Conservation (phyloP, 2,888 invertebrate genomes). For the Cheilosia urbana region DNA sequence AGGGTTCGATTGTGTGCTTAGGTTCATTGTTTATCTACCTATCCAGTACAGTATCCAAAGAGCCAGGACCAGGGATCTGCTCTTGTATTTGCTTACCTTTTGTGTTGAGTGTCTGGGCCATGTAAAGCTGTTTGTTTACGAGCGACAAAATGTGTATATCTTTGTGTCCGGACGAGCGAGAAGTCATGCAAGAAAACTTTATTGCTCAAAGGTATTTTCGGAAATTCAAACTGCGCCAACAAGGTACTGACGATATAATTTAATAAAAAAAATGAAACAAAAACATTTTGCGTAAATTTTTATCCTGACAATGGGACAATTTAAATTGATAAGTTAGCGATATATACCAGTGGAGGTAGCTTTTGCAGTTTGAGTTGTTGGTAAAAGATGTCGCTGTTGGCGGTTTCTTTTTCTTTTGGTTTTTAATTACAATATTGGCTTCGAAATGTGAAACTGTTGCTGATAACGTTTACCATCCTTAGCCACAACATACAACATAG, state of each 20-base stretch:
- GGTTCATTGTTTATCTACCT: slow-evolving; percentile 71
- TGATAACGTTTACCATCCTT: too few species aligned
- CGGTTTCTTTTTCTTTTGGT: too few species aligned
- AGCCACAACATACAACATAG: too few species aligned
- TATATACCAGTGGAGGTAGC: background rate
- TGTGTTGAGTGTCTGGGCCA: slow-evolving; percentile 32
- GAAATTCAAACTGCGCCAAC: slow-evolving; percentile 29
- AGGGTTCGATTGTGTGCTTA: slow-evolving; percentile 71
- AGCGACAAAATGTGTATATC: slow-evolving; percentile 4
- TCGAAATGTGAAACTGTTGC: too few species aligned
- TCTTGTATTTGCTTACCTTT: slow-evolving; percentile 42
- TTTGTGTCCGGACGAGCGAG: slow-evolving; percentile 2
- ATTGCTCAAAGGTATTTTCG: slow-evolving; percentile 43
- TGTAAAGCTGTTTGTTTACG: slow-evolving; percentile 20
- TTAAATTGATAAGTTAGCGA: slow-evolving; percentile 20
- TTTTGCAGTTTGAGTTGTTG: too few species aligned
- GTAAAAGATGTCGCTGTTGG: too few species aligned
- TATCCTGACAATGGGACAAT: background rate
- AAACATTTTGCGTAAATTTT: slow-evolving; percentile 32
- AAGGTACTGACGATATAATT: slow-evolving; percentile 30
- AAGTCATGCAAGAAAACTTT: slow-evolving; percentile 38
- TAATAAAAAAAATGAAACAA: slow-evolving; percentile 26
- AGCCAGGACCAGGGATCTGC: slow-evolving; percentile 5
- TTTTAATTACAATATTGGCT: too few species aligned
- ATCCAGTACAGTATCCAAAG: background rate